Evolutionary conservation across 2,888 invertebrate genomes (phyloP).

Genomic region (Pantelozetes paolii): DNA sequence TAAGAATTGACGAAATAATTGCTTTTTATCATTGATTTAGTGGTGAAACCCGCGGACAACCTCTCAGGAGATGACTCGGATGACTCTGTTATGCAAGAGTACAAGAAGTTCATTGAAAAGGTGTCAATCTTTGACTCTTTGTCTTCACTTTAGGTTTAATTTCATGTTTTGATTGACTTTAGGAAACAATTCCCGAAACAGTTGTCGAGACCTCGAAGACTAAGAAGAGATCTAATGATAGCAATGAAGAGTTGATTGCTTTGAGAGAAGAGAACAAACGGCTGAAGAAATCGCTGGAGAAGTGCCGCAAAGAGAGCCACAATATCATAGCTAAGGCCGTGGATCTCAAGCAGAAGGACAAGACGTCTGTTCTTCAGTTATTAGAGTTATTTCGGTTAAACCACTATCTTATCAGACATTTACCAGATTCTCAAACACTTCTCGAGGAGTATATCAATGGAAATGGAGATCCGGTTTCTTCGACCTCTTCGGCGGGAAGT

Average conservation of each 20-base stretch:
- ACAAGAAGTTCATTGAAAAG: not conserved
- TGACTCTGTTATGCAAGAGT: not conserved
- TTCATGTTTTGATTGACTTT: too few relatives aligned
- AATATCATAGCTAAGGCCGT: not conserved
- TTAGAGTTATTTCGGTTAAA: conserved; percentile 11
- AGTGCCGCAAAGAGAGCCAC: not conserved
- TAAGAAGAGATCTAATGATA: not conserved
- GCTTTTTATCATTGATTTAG: not conserved
- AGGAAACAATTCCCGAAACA: not conserved
- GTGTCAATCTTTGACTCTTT: not conserved
- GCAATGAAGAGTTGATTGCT: not conserved
- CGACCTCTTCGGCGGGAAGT: not conserved
- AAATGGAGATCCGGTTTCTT: not conserved
- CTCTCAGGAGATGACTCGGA: not conserved
- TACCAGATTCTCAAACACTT: not conserved
- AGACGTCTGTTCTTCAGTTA: not conserved
- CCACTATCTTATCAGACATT: not conserved
- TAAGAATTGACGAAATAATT: not conserved
- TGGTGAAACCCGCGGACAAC: not conserved
- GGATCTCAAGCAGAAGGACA: not conserved
- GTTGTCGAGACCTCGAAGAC: not conserved
- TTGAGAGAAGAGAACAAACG: not conserved
- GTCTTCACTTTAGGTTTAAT: too few relatives aligned
- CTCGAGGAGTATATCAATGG: not conserved
- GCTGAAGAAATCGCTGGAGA: not conserved